A percentile compares a stretch with the other conserved stretches of the same genome.
These are phyloP conservation scores for Scotopteryx bipunctaria DNA, from an alignment of 2,888 invertebrate species.

Conservation along the genomic window DNA sequence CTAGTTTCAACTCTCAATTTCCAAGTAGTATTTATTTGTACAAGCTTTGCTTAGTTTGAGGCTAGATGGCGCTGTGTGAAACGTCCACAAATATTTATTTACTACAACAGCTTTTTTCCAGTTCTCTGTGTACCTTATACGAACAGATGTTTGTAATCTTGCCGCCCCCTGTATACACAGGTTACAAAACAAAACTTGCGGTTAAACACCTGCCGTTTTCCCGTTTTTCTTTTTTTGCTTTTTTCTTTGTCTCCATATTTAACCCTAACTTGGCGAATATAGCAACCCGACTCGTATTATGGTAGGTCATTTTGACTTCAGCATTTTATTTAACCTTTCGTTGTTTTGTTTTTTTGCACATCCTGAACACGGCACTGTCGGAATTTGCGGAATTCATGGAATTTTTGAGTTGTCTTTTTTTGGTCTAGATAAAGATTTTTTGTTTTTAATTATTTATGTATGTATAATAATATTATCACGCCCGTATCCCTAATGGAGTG, in stretches of 20 bases:
- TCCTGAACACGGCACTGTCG: slow-evolving; percentile 34
- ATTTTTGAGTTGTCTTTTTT: slow-evolving; percentile 6
- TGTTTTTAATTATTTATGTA: not conserved
- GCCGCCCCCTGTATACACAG: slow-evolving; percentile 51
- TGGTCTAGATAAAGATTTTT: not conserved
- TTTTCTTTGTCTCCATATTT: slow-evolving; percentile 54
- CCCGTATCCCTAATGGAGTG: no score
- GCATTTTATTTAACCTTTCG: slow-evolving; percentile 51
- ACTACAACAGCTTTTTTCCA: no score
- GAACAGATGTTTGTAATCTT: slow-evolving; percentile 24
- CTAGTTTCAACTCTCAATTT: no score
- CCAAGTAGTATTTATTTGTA: no score
- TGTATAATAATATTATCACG: no score
- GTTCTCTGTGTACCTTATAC: not conserved
- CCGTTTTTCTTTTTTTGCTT: slow-evolving; percentile 45
- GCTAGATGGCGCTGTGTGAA: no score
- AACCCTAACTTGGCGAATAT: slow-evolving; percentile 52
- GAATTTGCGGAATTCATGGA: slow-evolving; percentile 24
- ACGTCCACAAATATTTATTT: not conserved
- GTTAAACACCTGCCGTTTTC: slow-evolving; percentile 63
- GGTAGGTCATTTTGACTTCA: slow-evolving; percentile 65
- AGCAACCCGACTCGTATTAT: slow-evolving; percentile 61
- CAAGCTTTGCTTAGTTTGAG: no score
- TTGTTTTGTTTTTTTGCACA: slow-evolving; percentile 38
- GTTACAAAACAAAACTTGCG: slow-evolving; percentile 23